Base-by-base conservation (phyloP, 1,140 invertebrate species). In the Hormaphis cornu region DNA sequence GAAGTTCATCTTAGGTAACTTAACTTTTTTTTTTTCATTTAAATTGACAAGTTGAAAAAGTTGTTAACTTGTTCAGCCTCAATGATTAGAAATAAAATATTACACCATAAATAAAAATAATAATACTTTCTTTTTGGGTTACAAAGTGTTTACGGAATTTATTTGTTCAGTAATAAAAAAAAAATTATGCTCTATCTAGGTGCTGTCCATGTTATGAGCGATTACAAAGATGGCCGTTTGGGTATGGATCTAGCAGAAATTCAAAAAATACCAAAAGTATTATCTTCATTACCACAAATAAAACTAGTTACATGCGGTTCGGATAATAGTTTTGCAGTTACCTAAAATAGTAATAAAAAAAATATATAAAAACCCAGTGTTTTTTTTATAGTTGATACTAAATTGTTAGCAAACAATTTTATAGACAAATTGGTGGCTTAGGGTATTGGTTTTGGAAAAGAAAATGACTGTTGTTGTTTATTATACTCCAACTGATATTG, bases 401-500 rank as follows among this genome's bases (percentile, higher is more conserved):
- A 48, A 14, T 7, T 22, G 0, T 20, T 33, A 18, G 3, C 16
- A 8, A 26, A 33, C 30, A 24, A 30, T 18, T 61, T 61, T 66
- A 5, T 14, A 66, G 61, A 66, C 33, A 66, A 66, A 66, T 48
- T 66, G 28, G 50, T 66, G 61, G 61, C 61, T 48, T 66, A 44
- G 61, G 61, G 61, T 66, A 50, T 66, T 35, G 61, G 61, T 66
- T 66, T 66, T 35, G 61, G 50, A 66, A 44, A 66, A 66, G 50
- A 66, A 24, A 44, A 66, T 35, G 28, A 66, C 7, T 48, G 61
- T 50, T 50, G 61, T 66, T 50, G 50, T 66, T 50, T 66, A 66
- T 48, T 66, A 66, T 35, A 33, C 20, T 16, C 61, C 61, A 14
- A 66, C 61, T 0, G 61, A 66, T 46, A 50, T 66, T 30, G 61